Conservation (phyloP, 1,140 invertebrate genomes). For the Ostrea denselamellosa region DNA sequence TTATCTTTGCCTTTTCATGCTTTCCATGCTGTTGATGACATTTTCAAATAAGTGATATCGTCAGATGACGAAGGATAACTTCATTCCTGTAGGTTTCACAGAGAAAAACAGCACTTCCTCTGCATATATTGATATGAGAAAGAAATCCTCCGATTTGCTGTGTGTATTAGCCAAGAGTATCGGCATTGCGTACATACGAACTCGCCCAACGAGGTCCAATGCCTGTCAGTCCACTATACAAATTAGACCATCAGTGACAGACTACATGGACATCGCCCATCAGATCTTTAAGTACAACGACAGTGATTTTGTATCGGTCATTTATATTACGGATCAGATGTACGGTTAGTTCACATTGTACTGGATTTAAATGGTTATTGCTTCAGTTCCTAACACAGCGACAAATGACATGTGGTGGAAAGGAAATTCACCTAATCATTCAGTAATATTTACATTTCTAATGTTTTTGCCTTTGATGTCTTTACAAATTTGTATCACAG, state of each 20-base stretch:
- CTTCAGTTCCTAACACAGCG: no score
- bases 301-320: not conserved
- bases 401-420: not conserved
- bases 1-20: no score
- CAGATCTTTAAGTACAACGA: constrained; percentile 23
- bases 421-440: not conserved
- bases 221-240: not conserved
- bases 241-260: constrained; percentile 28
- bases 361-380: not conserved
- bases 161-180: constrained; percentile 10
- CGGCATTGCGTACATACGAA: constrained; percentile 3
- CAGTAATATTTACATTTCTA: not conserved
- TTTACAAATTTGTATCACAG: no score
- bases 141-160: not conserved
- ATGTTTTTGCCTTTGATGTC: no score
- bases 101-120: constrained; percentile 4
- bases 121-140: constrained; percentile 34
- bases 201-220: not conserved
- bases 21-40: no score
- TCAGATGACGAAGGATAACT: no score
- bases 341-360: constrained; percentile 32
- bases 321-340: not conserved
- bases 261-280: constrained; percentile 39
- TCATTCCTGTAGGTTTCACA: constrained; percentile 16
- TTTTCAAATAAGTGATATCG: no score